Percentiles rank a stretch among this genome's conserved stretches.
Conservation (phyloP, 2,888 invertebrate genomes). For the Trisateles emortualis region DNA sequence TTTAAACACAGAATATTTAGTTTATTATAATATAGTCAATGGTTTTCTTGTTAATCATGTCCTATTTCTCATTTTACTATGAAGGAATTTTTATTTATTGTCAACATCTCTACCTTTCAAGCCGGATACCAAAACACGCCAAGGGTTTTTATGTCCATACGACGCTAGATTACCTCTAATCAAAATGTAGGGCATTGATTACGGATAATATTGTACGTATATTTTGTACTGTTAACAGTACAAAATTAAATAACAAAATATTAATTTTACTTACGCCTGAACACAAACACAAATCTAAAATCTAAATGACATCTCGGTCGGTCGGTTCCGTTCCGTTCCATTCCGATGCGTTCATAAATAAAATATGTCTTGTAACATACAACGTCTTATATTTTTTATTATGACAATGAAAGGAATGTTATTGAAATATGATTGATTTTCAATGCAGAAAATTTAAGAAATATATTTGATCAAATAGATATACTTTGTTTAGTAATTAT, state of each 20-base stretch:
- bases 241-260: conserved; percentile 29
- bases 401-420: not conserved
- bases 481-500: too few relatives aligned
- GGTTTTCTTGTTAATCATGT: conserved; percentile 5
- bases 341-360: not conserved
- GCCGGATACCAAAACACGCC: conserved; percentile 95
- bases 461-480: too few relatives aligned
- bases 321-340: not conserved
- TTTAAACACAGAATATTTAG: not conserved
- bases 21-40: not conserved
- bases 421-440: not conserved
- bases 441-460: not conserved
- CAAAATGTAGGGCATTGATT: conserved; percentile 95
- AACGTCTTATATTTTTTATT: not conserved
- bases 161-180: conserved; percentile 95
- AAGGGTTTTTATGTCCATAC: conserved; percentile 94
- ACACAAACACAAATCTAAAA: conserved; percentile 29
- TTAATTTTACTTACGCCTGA: conserved; percentile 40
- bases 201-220: conserved; percentile 64
- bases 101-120: conserved; percentile 90
- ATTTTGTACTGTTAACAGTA: conserved; percentile 32
- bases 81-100: conserved; percentile 22
- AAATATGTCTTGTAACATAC: not conserved
- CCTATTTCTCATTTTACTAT: conserved; percentile 50
- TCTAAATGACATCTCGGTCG: conserved; percentile 5